Conservation (phyloP, 2,797 vertebrate species). For the Nyctibius grandis region DNA sequence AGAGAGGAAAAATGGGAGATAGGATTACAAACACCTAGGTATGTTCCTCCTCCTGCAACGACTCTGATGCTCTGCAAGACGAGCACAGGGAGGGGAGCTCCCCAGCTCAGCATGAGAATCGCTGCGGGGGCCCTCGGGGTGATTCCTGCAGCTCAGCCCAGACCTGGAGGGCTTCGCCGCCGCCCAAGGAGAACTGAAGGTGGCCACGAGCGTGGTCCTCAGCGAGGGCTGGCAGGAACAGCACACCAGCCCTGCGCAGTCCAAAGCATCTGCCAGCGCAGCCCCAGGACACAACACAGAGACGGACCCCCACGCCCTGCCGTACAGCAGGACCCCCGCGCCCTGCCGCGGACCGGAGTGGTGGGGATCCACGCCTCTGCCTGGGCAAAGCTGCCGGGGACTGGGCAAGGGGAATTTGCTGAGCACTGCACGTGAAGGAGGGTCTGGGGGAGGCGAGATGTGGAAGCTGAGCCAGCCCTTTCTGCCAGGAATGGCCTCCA, state of each 20-base stretch:
- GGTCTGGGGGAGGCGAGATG: not conserved
- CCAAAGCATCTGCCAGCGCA: not conserved
- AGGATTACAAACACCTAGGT: not conserved
- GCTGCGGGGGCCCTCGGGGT: accelerated
- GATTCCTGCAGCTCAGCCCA: not conserved
- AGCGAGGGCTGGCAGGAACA: not conserved
- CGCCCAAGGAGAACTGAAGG: not conserved
- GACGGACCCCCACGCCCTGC: accelerated
- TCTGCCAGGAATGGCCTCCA: not conserved
- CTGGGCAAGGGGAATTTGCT: not conserved
- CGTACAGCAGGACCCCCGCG: accelerated
- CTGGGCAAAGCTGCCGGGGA: accelerated
- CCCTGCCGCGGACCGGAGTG: accelerated
- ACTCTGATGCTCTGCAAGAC: not conserved
- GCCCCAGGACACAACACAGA: not conserved
- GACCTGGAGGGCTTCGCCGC: not conserved
- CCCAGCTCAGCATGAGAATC: accelerated
- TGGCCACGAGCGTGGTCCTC: accelerated
- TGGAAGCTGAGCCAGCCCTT: not conserved
- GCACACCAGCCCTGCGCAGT: not conserved
- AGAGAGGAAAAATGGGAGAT: not conserved
- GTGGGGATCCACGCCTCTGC: accelerated
- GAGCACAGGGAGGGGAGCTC: not conserved
- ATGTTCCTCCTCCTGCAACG: not conserved
- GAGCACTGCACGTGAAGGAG: accelerated